Evolutionary conservation across 2,797 vertebrate genomes (phyloP), one percentile per base, ranked within the genome.

Genomic region (Myotis findleyi): DNA sequence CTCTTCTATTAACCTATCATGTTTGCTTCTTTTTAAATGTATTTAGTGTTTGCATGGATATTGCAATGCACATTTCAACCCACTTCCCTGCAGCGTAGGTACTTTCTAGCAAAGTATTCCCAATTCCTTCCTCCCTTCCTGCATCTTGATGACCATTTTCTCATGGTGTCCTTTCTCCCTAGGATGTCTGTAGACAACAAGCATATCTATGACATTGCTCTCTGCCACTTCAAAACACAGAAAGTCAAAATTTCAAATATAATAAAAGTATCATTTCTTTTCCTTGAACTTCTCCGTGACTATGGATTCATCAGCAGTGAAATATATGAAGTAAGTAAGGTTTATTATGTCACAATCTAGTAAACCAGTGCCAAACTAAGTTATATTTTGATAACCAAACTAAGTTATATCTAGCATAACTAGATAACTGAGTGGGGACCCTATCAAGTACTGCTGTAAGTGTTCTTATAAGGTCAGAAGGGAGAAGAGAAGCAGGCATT

Each of bases 261-360:
- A 49, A 91, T 97, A 68, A 88, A 7, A 13, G 89, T 7, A 8
- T 4, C 95, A 57, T 97, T 95, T 95, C 97, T 96, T 73, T 96
- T 97, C 59, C 10, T 97, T 21, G 91, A 97, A 51, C 1, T 23
- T 25, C 95, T 97, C 49, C 95, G 89, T 23, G 96, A 97, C 53
- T 53, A 9, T 18, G 83, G n/a, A 5, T 20, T 97, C 11, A 97
- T 97, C 91, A 94, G 33, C 25, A 0, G 64, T 0, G 59, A 81
- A 64, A 30, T 87, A 51, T 96, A 84, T 93, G 2, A 93, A 0
- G 97, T 97, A 91, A 97, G 97, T 97, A 17, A 96, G 30, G 0
- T 68, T 85, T 86, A 30, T 69, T 75, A 14, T 30, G 36, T 88
- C 71, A 83, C 6, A 6, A 6, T 27, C 47, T 71, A 23, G 17